Base-by-base conservation (phyloP, 2,113 vertebrate species). In the Leucoraja erinaceus region DNA sequence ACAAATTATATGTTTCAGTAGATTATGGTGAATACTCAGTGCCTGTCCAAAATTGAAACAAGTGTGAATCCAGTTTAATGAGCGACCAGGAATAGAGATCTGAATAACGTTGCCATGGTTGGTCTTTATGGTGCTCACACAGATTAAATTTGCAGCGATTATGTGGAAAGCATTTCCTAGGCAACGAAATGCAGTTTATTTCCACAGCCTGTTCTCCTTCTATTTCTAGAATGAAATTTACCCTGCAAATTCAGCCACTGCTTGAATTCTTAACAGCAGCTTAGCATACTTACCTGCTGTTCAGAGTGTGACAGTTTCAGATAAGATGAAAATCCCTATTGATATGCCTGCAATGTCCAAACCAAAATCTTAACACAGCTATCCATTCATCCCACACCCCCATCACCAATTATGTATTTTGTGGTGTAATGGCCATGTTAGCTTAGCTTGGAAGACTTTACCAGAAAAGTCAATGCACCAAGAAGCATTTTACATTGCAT, bases 121-220 rank as follows among this genome's bases (percentile, higher is more conserved):
- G 59, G 68, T 25, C 20, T 91, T 72, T 47, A 47, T 12, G 54
- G 25, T 72, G 38, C 90, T 91, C 33, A 72, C 33, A 70, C 33
- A 91, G 90, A 91, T 91, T 91, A 91, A 91, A 91, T 72, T 72
- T 91, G 90, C 66, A 72, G 66, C 72, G 90, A 91, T 70, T 91
- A 74, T 91, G 90, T 70, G 11, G 68, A 72, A 9, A 91, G 66
- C 68, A 91, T 72, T 91, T 72, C 90, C 90, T 72, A 91, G 90
- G 90, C 38, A 91, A 91, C 90, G 18, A 74, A 54, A 63, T n/a
- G 90, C 68, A 91, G 90, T 91, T 70, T 91, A 38, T 91, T 70
- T 91, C 70, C 90, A 91, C 38, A 91, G 68, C 66, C 68, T 72
- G 68, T 74, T 77, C 47, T 84, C 38, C 86, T 70, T 72, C 90